Evolutionary conservation across 2,888 invertebrate genomes (phyloP), one percentile per base, ranked within the genome.

Genomic region (Monopis laevigella): DNA sequence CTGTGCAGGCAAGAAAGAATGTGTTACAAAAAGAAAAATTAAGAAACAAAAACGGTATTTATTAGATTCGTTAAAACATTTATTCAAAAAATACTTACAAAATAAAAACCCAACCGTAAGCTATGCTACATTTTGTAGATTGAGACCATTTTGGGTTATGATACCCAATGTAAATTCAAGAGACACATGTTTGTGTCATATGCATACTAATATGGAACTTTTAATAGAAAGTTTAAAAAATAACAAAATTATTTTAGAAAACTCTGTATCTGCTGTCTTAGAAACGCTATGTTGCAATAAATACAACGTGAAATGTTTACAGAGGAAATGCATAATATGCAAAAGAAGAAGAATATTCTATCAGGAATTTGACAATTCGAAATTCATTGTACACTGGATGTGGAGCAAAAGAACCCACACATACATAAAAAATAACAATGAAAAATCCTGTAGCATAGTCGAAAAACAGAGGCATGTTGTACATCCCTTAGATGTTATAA

Each of bases 151-250:
- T 43, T 46, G 46, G 47, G 41, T 48, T 19, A 8, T 28, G 12
- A 39, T 43, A 39, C 41, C 42, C 29, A 45, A 40, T 26, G 27
- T 47, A 35, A 45, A 45, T 40, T 32, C 24, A 18, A 40, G 44
- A n/a, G 43, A 47, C 18, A 47, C 47, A 28, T 47, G 47, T 39
- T 30, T 45, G 12, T 45, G 47, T 44, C 41, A 45, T 43, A 44
- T 39, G 27, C 45, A 44, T 30, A 44, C 39, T 39, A 45, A 47
- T 29, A 45, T 47, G 47, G 39, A 44, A 19, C 43, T 47, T 27
- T 34, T 47, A 35, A 45, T 41, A 39, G n/a, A n/a, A n/a, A n/a
- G n/a, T n/a, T n/a, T n/a, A n/a, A n/a, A n/a, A n/a, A n/a, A n/a
- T n/a, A n/a, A n/a, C n/a, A n/a, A n/a, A n/a, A n/a, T n/a, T n/a